Evolutionary conservation across 2,797 vertebrate genomes (phyloP).

Genomic region (Ispidina lecontei): DNA sequence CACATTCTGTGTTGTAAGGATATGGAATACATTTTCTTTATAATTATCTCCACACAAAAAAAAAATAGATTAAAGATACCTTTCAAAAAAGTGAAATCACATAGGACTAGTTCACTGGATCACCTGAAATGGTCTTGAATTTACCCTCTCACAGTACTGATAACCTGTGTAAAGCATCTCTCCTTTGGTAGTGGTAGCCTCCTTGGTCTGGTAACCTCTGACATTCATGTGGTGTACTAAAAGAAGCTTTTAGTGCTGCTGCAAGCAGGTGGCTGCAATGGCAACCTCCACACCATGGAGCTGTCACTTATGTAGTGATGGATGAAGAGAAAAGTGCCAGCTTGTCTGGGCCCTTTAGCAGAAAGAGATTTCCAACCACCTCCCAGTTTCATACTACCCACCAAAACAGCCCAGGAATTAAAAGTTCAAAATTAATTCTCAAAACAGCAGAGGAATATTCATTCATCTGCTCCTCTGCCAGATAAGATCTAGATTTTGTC

Average conservation of each 20-base stretch:
- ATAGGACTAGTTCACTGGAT: background rate
- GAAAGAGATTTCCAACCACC: background rate
- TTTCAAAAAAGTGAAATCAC: background rate
- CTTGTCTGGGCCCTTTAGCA: accelerated
- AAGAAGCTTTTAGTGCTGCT: background rate
- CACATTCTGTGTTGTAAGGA: background rate
- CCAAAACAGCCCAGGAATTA: background rate
- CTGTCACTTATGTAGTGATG: accelerated
- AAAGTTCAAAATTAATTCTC: background rate
- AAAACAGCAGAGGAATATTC: background rate
- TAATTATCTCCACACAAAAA: background rate
- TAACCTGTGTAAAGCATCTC: background rate
- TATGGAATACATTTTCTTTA: background rate
- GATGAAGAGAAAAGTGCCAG: background rate
- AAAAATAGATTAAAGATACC: background rate
- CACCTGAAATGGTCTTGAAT: background rate
- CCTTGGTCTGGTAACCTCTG: background rate
- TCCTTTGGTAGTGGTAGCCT: background rate
- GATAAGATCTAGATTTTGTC: background rate
- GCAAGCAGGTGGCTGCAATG: background rate
- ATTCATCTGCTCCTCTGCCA: background rate
- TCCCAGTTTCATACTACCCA: background rate
- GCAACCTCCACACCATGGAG: background rate
- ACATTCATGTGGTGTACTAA: no score
- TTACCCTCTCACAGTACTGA: background rate